A percentile compares a stretch with the other conserved stretches of the same genome.
Conservation (phyloP, 1,140 invertebrate species). For the Aphelinus certus region DNA sequence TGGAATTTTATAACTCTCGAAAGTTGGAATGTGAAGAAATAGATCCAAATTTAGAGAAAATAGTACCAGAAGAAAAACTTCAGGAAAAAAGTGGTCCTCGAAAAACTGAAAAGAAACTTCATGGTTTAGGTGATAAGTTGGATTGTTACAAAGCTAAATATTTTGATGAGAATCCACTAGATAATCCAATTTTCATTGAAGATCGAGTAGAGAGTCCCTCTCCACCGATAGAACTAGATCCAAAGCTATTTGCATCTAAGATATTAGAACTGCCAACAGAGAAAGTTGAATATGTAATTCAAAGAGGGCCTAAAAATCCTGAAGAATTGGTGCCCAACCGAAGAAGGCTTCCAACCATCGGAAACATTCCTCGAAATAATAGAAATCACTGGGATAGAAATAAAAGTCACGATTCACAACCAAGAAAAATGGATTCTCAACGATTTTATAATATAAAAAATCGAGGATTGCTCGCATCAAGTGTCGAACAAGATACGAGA, state of each 20-base stretch:
- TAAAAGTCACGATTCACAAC: too few relatives aligned
- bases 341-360: background rate
- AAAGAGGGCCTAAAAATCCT: slow-evolving; percentile 49
- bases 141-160: slow-evolving; percentile 78
- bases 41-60: slow-evolving; percentile 53
- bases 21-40: slow-evolving; percentile 62
- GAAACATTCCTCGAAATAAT: background rate
- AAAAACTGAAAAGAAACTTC: slow-evolving; percentile 58
- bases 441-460: background rate
- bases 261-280: slow-evolving; percentile 49
- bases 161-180: slow-evolving; percentile 77
- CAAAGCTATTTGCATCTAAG: slow-evolving; percentile 47
- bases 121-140: slow-evolving; percentile 75
- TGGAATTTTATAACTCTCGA: slow-evolving; percentile 69
- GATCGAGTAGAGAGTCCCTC: slow-evolving; percentile 49
- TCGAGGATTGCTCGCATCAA: background rate
- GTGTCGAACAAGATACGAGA: background rate
- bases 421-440: too few relatives aligned
- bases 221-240: slow-evolving; percentile 50
- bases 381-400: too few relatives aligned
- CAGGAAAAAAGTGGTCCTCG: slow-evolving; percentile 51
- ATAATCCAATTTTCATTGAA: slow-evolving; percentile 79
- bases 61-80: slow-evolving; percentile 57
- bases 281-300: slow-evolving; percentile 46
- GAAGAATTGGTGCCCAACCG: slow-evolving; percentile 36